Conservation (phyloP, 2,888 invertebrate genomes). For the Miltochrista miniata region DNA sequence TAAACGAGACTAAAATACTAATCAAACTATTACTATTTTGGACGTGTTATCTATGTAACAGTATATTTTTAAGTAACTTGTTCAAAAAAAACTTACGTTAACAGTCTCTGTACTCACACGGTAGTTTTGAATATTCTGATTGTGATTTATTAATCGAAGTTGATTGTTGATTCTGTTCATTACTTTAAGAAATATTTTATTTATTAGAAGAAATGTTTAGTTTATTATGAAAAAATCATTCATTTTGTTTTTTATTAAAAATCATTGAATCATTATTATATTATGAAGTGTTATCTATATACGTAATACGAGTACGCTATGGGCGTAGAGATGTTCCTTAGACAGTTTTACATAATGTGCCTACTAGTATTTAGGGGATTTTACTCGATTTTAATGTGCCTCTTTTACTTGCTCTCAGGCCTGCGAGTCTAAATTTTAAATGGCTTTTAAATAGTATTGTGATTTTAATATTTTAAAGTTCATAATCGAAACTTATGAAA, state of each 20-base stretch:
- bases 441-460: conserved; percentile 50
- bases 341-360: conserved; percentile 53
- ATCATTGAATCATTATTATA: conserved; percentile 3
- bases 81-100: not conserved
- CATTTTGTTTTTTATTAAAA: not conserved
- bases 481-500: conserved; percentile 39
- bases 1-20: conserved; percentile 17
- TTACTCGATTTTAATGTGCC: conserved; percentile 64
- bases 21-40: conserved; percentile 15
- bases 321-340: conserved; percentile 62
- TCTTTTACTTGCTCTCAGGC: conserved; percentile 38
- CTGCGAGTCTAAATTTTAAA: conserved; percentile 40
- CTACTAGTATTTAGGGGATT: conserved; percentile 54
- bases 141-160: not conserved
- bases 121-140: not conserved
- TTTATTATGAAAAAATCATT: not conserved
- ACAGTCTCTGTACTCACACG: conserved; percentile 5
- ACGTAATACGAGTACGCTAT: too few species aligned
- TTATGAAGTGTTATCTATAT: conserved; percentile 12
- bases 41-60: conserved; percentile 6
- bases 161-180: not conserved
- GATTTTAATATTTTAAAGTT: conserved; percentile 59
- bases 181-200: not conserved
- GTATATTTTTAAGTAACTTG: conserved; percentile 1
- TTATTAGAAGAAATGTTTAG: not conserved